These are phyloP conservation scores for Crenuchus spilurus DNA, from an alignment of 2,797 vertebrate genomes.

Conservation along the genomic window DNA sequence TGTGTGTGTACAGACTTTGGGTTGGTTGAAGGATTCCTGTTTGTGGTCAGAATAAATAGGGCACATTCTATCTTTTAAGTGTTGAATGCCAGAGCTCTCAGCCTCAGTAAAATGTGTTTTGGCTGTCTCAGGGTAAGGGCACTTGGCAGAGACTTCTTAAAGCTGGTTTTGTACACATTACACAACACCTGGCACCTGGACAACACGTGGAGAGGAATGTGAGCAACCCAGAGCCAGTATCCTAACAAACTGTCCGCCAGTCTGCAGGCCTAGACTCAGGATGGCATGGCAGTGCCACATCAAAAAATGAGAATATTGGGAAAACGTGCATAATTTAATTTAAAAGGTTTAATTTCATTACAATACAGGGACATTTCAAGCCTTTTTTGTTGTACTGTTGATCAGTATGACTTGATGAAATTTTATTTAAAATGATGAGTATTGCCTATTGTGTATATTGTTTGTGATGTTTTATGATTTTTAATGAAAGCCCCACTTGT, in stretches of 20 bases:
- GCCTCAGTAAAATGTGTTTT: not conserved
- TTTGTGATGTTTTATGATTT: no score
- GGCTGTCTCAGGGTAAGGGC: not conserved
- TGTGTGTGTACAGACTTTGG: not conserved
- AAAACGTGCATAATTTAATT: no score
- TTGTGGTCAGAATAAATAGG: not conserved
- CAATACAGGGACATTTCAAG: no score
- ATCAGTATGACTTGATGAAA: no score
- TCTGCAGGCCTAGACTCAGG: slow-evolving; percentile 50
- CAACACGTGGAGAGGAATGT: not conserved
- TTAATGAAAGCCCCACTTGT: no score
- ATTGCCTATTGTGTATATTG: no score
- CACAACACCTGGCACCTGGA: slow-evolving; percentile 12
- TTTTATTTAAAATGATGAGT: no score
- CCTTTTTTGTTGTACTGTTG: no score
- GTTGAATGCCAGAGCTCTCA: slow-evolving; percentile 16
- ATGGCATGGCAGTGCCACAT: slow-evolving; percentile 49
- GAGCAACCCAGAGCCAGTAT: slow-evolving; percentile 22
- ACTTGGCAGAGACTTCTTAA: not conserved
- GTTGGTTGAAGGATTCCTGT: not conserved
- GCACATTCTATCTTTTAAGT: slow-evolving; percentile 11
- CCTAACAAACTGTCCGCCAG: slow-evolving; percentile 40
- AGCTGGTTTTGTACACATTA: slow-evolving; percentile 27
- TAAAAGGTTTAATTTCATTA: no score
- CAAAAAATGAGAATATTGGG: no score